Percentiles rank a stretch among this genome's conserved stretches.
These are phyloP conservation scores for Crypturellus undulatus DNA, from an alignment of 2,113 vertebrate species.

Conservation along the genomic window DNA sequence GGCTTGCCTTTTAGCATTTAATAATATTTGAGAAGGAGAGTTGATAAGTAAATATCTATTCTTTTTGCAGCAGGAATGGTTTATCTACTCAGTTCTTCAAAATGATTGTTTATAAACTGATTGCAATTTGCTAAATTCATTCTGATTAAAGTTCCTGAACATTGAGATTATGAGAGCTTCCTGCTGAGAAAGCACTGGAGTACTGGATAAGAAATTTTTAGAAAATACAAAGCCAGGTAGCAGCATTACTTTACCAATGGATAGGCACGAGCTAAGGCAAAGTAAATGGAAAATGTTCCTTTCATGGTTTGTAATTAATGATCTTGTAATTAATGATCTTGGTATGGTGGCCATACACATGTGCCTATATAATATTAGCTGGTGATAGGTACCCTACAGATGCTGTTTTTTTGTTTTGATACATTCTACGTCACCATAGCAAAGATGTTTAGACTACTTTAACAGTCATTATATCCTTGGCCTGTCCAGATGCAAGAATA, in stretches of 20 bases:
- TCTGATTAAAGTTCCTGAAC: not conserved
- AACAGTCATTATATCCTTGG: not conserved
- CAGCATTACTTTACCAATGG: not conserved
- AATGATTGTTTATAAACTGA: not conserved
- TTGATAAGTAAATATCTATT: not conserved
- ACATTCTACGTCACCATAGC: not conserved
- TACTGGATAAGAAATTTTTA: not conserved
- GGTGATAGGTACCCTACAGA: not conserved
- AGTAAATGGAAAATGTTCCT: not conserved
- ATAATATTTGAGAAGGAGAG: not conserved
- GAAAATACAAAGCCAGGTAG: not conserved
- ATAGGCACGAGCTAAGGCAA: not conserved
- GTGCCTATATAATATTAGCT: not conserved
- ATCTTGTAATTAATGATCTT: not conserved
- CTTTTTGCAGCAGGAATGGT: not conserved
- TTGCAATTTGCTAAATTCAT: not conserved
- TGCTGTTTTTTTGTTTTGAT: not conserved
- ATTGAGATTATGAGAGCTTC: not conserved
- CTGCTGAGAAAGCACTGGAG: not conserved
- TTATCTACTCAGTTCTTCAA: not conserved
- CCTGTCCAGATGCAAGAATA: not conserved
- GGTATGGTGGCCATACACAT: not conserved
- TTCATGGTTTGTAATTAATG: not conserved
- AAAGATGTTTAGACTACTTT: not conserved
- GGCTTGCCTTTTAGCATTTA: constrained; percentile 33